These are phyloP conservation scores for Tenrec ecaudatus DNA, from an alignment of 2,113 vertebrate genomes.

Conservation along the genomic window DNA sequence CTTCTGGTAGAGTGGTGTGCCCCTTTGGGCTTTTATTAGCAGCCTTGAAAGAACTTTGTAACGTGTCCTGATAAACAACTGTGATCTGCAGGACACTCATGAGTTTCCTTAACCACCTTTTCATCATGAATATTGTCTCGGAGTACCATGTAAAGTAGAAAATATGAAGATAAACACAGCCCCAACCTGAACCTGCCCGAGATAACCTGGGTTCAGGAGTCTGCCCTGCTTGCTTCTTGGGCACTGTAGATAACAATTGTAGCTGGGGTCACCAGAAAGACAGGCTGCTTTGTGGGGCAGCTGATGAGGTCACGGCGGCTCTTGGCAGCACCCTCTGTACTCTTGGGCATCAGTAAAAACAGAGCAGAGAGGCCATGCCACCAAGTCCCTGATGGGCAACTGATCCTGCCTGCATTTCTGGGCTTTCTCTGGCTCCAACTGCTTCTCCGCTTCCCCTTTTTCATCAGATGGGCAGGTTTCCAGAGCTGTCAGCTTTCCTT, in stretches of 20 bases:
- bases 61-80: too few species aligned
- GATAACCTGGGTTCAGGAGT: not conserved
- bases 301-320: constrained; percentile 16
- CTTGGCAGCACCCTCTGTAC: constrained; percentile 44
- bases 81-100: too few species aligned
- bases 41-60: too few species aligned
- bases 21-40: too few species aligned
- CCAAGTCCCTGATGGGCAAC: constrained; percentile 48
- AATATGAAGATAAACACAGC: not conserved
- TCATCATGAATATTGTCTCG: too few species aligned
- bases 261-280: constrained; percentile 23
- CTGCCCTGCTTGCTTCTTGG: not conserved
- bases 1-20: too few species aligned
- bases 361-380: constrained; percentile 10
- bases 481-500: constrained; percentile 81
- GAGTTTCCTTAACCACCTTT: too few species aligned
- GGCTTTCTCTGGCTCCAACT: constrained; percentile 42
- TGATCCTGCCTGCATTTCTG: constrained; percentile 8
- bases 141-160: too few species aligned
- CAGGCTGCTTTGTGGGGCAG: constrained; percentile 3
- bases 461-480: constrained; percentile 76
- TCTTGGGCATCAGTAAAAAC: constrained; percentile 46
- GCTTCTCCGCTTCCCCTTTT: constrained; percentile 58
- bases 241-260: constrained; percentile 37
- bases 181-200: not conserved